Percentiles rank a stretch among this genome's conserved stretches.
Conservation (phyloP, 2,888 invertebrate species). For the Acanthacorydalis orientalis region DNA sequence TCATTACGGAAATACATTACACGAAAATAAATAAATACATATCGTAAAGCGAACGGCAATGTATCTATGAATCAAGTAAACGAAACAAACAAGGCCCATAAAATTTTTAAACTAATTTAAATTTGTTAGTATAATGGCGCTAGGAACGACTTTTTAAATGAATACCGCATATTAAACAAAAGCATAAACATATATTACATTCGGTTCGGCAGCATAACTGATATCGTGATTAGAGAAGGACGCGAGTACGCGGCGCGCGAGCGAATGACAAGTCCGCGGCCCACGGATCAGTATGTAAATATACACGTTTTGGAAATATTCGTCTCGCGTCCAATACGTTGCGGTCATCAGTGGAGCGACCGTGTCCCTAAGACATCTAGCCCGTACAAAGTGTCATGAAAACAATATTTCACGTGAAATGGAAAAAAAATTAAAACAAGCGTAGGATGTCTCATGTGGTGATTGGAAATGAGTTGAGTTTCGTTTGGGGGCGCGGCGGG, state of each 20-base stretch:
- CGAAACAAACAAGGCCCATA: too few relatives aligned
- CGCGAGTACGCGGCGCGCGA: not conserved
- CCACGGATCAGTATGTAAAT: not conserved
- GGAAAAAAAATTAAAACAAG: conserved; percentile 21
- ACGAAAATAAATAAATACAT: too few relatives aligned
- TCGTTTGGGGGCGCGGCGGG: conserved; percentile 14
- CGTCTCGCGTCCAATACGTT: not conserved
- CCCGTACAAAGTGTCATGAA: conserved; percentile 16
- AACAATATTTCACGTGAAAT: conserved; percentile 26
- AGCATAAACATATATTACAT: too few relatives aligned
- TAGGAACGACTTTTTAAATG: too few relatives aligned
- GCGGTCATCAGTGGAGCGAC: not conserved
- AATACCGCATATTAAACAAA: too few relatives aligned
- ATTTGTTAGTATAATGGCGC: too few relatives aligned
- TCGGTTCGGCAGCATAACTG: not conserved
- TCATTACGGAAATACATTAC: too few relatives aligned
- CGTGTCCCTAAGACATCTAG: not conserved
- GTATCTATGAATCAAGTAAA: too few relatives aligned
- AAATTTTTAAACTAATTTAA: too few relatives aligned
- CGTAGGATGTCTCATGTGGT: conserved; percentile 27
- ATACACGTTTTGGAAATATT: not conserved
- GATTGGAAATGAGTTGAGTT: conserved; percentile 27
- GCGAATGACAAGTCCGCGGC: too few relatives aligned
- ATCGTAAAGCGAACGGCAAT: too few relatives aligned
- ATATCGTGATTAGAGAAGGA: not conserved